These are phyloP conservation scores for Sebastiscus tertius DNA, from an alignment of 2,797 vertebrate genomes.

Conservation along the genomic window DNA sequence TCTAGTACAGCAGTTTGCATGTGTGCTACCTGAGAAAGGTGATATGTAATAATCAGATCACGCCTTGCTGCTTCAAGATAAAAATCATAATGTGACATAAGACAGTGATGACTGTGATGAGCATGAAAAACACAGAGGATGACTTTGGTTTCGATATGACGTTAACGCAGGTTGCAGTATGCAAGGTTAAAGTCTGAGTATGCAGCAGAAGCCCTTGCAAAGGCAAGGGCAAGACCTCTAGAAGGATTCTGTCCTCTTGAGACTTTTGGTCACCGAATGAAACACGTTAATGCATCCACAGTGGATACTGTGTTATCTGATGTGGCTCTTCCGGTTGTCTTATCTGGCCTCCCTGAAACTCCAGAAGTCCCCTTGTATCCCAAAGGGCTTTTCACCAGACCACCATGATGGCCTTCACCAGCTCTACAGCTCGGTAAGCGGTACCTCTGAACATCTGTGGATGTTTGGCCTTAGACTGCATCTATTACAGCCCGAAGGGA, in stretches of 20 bases:
- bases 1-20: not conserved
- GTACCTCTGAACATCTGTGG: slow-evolving; percentile 12
- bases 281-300: slow-evolving; percentile 37
- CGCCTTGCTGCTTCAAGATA: not conserved
- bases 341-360: slow-evolving; percentile 48
- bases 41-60: not conserved
- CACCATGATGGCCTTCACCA: slow-evolving; percentile 34
- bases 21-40: not conserved
- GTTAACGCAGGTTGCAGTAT: not conserved
- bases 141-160: not conserved
- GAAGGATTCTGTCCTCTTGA: not conserved
- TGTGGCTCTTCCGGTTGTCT: slow-evolving; percentile 49
- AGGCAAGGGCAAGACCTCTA: not conserved
- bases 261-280: slow-evolving; percentile 25
- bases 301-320: slow-evolving; percentile 47
- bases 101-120: not conserved
- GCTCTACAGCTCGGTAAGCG: not conserved
- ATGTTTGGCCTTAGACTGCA: slow-evolving; percentile 10
- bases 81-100: not conserved
- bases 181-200: not conserved
- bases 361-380: slow-evolving; percentile 51
- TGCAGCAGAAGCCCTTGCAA: too few relatives aligned
- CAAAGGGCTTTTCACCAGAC: slow-evolving; percentile 40
- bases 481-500: not conserved
- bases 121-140: not conserved